These are phyloP conservation scores for Melieria crassipennis DNA, from an alignment of 2,888 invertebrate genomes.

Conservation along the genomic window DNA sequence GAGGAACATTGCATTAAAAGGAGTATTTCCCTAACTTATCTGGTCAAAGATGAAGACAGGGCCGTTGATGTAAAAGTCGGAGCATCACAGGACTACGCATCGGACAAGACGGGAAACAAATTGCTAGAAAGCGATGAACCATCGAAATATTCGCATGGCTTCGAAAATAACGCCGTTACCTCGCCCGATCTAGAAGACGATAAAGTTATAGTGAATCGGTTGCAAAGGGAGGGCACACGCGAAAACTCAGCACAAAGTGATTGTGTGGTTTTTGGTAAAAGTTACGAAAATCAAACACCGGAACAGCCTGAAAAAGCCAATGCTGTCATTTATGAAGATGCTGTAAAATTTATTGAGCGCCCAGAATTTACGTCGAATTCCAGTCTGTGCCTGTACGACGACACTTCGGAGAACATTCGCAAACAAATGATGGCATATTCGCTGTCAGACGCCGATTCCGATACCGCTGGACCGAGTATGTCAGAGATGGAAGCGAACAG, in stretches of 20 bases:
- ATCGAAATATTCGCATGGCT: slow-evolving; percentile 53
- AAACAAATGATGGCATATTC: slow-evolving; percentile 62
- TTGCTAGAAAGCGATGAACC: slow-evolving; percentile 53
- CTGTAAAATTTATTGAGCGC: background rate
- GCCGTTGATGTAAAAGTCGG: background rate
- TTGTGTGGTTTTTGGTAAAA: slow-evolving; percentile 50
- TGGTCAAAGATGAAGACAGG: slow-evolving; percentile 21
- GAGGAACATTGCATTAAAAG: slow-evolving; percentile 48
- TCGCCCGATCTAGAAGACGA: slow-evolving; percentile 52
- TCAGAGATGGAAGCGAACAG: slow-evolving; percentile 19
- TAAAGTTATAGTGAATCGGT: slow-evolving; percentile 49
- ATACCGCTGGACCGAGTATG: slow-evolving; percentile 52
- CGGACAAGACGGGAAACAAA: slow-evolving; percentile 52
- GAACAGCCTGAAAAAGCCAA: background rate
- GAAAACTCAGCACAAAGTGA: slow-evolving; percentile 58
- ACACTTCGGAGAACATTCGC: slow-evolving; percentile 56
- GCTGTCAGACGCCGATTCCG: slow-evolving; percentile 61
- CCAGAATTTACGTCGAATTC: slow-evolving; percentile 44
- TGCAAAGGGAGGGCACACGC: slow-evolving; percentile 51
- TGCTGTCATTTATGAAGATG: too few species aligned
- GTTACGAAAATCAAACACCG: background rate
- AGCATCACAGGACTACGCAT: slow-evolving; percentile 41
- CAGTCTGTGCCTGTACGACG: slow-evolving; percentile 51
- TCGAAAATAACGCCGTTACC: slow-evolving; percentile 15
- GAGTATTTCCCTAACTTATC: slow-evolving; percentile 35